A percentile compares a stretch with the other conserved stretches of the same genome.
Evolutionary conservation across 2,797 vertebrate genomes (phyloP).

Genomic region (Xyrichtys novacula): DNA sequence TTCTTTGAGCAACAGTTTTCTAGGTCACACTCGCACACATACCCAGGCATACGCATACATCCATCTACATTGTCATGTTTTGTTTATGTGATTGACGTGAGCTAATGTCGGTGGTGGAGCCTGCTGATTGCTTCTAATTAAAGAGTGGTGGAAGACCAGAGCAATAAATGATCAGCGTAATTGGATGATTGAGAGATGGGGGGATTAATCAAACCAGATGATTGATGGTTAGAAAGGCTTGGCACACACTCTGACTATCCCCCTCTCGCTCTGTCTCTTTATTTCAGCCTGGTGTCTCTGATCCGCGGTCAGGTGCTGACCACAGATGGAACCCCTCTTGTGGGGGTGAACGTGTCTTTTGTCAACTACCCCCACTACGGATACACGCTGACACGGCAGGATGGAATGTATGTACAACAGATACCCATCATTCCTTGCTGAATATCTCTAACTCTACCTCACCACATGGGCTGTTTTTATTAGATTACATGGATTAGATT

Average conservation of each 20-base stretch:
- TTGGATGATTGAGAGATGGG: slow-evolving; percentile 75
- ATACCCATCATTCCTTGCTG: slow-evolving; percentile 55
- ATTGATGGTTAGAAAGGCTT: slow-evolving; percentile 65
- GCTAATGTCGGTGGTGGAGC: slow-evolving; percentile 57
- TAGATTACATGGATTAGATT: slow-evolving; percentile 58
- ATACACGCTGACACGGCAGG: slow-evolving; percentile 98
- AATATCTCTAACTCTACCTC: slow-evolving; percentile 66
- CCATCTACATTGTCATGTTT: slow-evolving; percentile 40
- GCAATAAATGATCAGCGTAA: slow-evolving; percentile 67
- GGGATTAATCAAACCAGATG: slow-evolving; percentile 74
- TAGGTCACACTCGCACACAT: neutral
- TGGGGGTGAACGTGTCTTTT: slow-evolving; percentile 99
- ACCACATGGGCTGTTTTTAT: slow-evolving; percentile 44
- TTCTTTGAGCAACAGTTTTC: slow-evolving; percentile 20
- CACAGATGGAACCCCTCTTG: slow-evolving; percentile 96
- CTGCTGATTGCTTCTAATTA: slow-evolving; percentile 75
- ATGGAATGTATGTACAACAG: slow-evolving; percentile 95
- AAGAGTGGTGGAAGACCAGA: slow-evolving; percentile 66
- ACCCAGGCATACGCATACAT: neutral
- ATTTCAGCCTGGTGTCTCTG: slow-evolving; percentile 92
- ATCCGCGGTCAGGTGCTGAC: slow-evolving; percentile 99
- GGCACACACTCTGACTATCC: slow-evolving; percentile 50
- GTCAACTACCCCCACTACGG: slow-evolving; percentile 98
- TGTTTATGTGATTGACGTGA: slow-evolving; percentile 73
- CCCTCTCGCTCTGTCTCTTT: slow-evolving; percentile 56